These are phyloP conservation scores for Odontesthes bonariensis DNA, from an alignment of 2,113 vertebrate species.

Conservation along the genomic window DNA sequence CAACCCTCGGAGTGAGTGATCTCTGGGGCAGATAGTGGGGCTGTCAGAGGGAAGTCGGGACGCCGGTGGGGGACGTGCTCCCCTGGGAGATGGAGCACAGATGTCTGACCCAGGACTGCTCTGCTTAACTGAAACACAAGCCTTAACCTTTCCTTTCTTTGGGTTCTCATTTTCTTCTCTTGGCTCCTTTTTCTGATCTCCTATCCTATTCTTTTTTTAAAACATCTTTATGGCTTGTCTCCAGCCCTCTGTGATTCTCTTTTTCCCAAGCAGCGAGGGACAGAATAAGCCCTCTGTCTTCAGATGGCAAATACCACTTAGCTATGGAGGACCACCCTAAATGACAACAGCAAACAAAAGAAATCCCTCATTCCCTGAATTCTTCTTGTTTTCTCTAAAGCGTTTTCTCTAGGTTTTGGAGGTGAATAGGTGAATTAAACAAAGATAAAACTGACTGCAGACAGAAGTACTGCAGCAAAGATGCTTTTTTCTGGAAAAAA, in stretches of 20 bases:
- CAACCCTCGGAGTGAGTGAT: slow-evolving; percentile 22
- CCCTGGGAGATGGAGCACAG: slow-evolving; percentile 69
- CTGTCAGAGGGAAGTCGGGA: slow-evolving; percentile 20
- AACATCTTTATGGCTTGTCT: not conserved
- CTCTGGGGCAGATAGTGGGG: slow-evolving; percentile 30
- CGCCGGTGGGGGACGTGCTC: not conserved
- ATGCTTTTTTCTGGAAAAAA: not conserved
- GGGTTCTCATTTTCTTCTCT: not conserved
- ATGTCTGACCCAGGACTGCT: slow-evolving; percentile 65
- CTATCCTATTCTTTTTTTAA: not conserved
- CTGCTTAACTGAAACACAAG: slow-evolving; percentile 64
- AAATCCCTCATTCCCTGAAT: slow-evolving; percentile 53
- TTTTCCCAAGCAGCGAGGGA: slow-evolving; percentile 22
- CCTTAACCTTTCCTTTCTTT: slow-evolving; percentile 31
- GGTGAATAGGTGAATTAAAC: slow-evolving; percentile 6
- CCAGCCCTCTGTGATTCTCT: slow-evolving; percentile 26
- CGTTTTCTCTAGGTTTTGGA: not conserved
- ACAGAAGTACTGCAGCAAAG: not conserved
- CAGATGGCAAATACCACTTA: slow-evolving; percentile 62
- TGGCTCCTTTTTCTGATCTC: not conserved
- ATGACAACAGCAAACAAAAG: slow-evolving; percentile 69
- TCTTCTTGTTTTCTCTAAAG: slow-evolving; percentile 19
- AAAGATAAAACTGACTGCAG: not conserved
- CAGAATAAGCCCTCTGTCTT: slow-evolving; percentile 31
- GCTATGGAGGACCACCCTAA: slow-evolving; percentile 29